A percentile compares a stretch with the other conserved stretches of the same genome.
These are phyloP conservation scores for Cuniculus paca DNA, from an alignment of 2,797 vertebrate genomes.

Conservation along the genomic window DNA sequence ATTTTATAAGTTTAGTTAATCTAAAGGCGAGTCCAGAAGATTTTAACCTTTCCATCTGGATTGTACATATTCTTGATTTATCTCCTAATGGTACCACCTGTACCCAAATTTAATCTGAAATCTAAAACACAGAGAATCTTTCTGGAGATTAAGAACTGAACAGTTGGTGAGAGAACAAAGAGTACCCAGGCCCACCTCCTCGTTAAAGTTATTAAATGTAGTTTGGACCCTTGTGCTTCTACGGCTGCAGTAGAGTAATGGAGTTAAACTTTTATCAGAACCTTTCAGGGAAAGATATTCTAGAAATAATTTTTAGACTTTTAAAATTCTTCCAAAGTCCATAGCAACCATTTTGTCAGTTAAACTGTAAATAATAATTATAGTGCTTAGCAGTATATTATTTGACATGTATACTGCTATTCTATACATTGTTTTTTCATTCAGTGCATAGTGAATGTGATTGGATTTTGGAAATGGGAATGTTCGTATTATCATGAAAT, in stretches of 20 bases:
- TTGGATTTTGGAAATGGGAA: neutral
- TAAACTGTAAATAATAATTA: neutral
- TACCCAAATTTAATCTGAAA: neutral
- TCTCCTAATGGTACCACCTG: neutral
- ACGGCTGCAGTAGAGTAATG: neutral
- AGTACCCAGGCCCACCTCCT: neutral
- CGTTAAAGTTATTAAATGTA: neutral
- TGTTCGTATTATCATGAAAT: neutral
- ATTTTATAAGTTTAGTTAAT: conserved; percentile 27
- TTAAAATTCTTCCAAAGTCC: neutral
- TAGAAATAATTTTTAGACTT: neutral
- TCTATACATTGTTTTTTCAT: neutral
- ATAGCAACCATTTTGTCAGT: neutral
- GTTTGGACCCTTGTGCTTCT: neutral
- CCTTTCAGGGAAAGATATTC: neutral
- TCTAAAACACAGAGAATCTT: neutral
- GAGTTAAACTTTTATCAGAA: neutral
- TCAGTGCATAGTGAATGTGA: neutral
- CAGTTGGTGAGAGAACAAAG: neutral
- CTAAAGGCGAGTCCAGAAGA: neutral
- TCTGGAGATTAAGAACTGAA: neutral
- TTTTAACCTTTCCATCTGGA: conserved; percentile 63
- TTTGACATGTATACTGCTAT: neutral
- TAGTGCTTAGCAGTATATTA: fast-evolving
- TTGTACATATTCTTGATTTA: neutral